A percentile compares a stretch with the other conserved stretches of the same genome.
phyloP scores from a whole-genome alignment of 2,888 invertebrate species.

The Heliconius sara region DNA sequence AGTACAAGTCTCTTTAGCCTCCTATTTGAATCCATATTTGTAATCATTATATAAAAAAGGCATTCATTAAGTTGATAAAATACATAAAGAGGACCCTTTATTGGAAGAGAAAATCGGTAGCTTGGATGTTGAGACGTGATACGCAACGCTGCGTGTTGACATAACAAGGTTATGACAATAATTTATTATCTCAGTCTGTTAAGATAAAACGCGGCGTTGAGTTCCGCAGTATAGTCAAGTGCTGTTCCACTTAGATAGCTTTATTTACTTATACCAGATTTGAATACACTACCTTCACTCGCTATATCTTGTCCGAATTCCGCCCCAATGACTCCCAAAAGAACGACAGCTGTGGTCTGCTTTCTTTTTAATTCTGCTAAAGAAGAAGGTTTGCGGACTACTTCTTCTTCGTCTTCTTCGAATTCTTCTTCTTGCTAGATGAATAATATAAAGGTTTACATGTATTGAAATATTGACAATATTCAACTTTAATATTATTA shows the following conservation, averaged over 20 bases:
- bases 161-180: too few species aligned
- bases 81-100: too few species aligned
- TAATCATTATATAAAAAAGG: too few species aligned
- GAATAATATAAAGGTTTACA: background rate
- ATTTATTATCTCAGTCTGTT: too few species aligned
- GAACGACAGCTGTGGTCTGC: slow-evolving; percentile 98
- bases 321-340: slow-evolving; percentile 98
- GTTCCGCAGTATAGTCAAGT: background rate
- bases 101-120: too few species aligned
- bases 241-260: too few species aligned
- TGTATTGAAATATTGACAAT: background rate
- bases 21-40: too few species aligned
- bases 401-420: slow-evolving; percentile 94
- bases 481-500: background rate
- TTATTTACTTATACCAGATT: background rate
- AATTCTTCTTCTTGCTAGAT: slow-evolving; percentile 89
- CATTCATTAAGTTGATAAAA: too few species aligned
- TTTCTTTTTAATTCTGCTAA: slow-evolving; percentile 94
- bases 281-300: slow-evolving; percentile 76
- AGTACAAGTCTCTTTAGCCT: too few species aligned
- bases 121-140: too few species aligned
- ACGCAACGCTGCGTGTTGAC: too few species aligned
- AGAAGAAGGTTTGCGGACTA: slow-evolving; percentile 92
- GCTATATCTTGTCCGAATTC: slow-evolving; percentile 98
- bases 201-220: background rate